Conservation (phyloP, 2,888 invertebrate genomes). For the Thelaira solivaga region DNA sequence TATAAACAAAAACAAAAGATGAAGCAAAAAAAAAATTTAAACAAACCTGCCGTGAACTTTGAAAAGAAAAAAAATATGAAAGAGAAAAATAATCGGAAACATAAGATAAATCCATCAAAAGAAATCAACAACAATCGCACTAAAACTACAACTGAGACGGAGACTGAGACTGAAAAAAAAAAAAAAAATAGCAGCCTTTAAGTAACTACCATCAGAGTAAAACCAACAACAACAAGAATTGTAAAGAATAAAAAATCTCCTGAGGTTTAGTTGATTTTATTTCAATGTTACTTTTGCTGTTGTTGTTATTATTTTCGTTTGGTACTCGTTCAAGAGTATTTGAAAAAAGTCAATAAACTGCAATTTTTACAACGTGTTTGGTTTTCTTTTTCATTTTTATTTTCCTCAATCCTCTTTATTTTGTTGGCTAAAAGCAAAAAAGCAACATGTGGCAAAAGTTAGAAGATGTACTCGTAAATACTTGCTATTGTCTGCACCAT, state of each 20-base stretch:
- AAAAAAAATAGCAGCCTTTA: constrained; percentile 27
- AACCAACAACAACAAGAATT: constrained; percentile 28
- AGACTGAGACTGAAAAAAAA: neutral
- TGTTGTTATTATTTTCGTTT: constrained; percentile 16
- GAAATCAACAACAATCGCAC: constrained; percentile 50
- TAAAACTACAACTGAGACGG: too few species aligned
- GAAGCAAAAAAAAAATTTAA: constrained; percentile 11
- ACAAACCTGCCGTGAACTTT: constrained; percentile 20
- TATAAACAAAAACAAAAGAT: neutral
- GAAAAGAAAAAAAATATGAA: constrained; percentile 23
- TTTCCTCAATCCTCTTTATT: constrained; percentile 3
- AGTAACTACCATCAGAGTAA: constrained; percentile 40
- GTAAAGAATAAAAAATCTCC: constrained; percentile 42
- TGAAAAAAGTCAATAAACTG: constrained; percentile 61
- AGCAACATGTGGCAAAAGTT: constrained; percentile 53
- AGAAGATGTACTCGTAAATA: constrained; percentile 14
- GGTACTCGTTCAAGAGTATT: constrained; percentile 29
- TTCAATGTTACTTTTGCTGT: constrained; percentile 38
- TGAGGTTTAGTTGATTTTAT: constrained; percentile 48
- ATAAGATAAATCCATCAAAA: constrained; percentile 57
- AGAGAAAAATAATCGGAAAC: constrained; percentile 24
- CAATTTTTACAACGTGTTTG: constrained; percentile 58
- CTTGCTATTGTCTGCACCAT: neutral
- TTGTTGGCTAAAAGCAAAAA: constrained; percentile 17
- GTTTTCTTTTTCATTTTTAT: constrained; percentile 29